phyloP scores from a whole-genome alignment of 1,140 invertebrate genomes.

The Araneus ventricosus region DNA sequence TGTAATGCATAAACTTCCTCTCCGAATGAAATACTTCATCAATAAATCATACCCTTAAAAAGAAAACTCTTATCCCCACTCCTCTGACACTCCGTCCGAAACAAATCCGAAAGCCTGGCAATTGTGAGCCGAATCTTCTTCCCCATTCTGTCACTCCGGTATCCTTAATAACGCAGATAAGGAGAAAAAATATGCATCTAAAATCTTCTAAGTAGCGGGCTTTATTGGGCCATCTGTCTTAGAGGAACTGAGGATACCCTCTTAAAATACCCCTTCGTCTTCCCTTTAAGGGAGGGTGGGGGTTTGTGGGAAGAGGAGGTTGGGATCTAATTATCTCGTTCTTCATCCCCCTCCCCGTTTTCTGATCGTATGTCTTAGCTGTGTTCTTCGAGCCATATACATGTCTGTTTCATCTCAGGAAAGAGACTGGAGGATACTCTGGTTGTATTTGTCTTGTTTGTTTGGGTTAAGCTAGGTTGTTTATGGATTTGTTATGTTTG shows the following conservation, averaged over 20 bases:
- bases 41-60: slow-evolving; percentile 26
- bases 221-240: slow-evolving; percentile 65
- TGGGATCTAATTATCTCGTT: slow-evolving; percentile 50
- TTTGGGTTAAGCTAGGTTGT: too few relatives aligned
- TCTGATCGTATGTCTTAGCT: background rate
- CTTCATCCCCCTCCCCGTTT: background rate
- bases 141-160: background rate
- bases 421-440: background rate
- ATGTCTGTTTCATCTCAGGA: background rate
- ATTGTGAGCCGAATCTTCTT: background rate
- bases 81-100: background rate
- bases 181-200: slow-evolving; percentile 56
- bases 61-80: background rate
- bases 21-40: slow-evolving; percentile 3
- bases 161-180: background rate
- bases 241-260: slow-evolving; percentile 3
- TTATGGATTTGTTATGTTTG: too few relatives aligned
- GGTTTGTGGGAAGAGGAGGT: background rate
- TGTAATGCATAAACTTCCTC: background rate
- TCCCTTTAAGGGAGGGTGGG: background rate
- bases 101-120: background rate
- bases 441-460: background rate
- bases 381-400: background rate
- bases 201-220: slow-evolving; percentile 50
- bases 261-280: slow-evolving; percentile 31